Percentiles rank a stretch among this genome's conserved stretches.
Conservation (phyloP, 2,888 invertebrate genomes). For the Parnassius glacialis region DNA sequence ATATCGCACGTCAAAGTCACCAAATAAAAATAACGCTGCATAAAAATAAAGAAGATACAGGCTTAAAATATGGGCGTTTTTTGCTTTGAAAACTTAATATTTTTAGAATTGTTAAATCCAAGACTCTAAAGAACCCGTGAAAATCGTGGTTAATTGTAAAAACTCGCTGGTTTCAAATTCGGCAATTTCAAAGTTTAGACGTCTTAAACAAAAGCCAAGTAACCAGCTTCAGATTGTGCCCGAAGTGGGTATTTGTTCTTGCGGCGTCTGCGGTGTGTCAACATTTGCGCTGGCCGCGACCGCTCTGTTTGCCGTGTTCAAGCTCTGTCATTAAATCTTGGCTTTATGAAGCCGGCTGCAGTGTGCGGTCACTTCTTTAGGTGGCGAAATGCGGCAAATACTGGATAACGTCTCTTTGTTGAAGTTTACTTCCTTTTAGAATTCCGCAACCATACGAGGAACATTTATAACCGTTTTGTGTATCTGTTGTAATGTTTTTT, state of each 20-base stretch:
- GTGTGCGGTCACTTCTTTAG: conserved; percentile 21
- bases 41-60: no score
- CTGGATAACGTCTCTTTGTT: not conserved
- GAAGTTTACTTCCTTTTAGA: not conserved
- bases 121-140: not conserved
- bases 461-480: no score
- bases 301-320: conserved; percentile 24
- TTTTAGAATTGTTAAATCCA: no score
- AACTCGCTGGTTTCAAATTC: conserved; percentile 9
- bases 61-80: no score
- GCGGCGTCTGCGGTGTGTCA: conserved; percentile 33
- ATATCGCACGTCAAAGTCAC: no score
- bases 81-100: no score
- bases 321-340: conserved; percentile 32
- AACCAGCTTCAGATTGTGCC: conserved; percentile 19
- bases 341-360: conserved; percentile 30
- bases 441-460: no score
- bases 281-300: conserved; percentile 33
- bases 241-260: conserved; percentile 30
- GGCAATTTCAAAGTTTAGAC: conserved; percentile 19
- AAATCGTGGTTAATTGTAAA: conserved; percentile 10
- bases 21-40: no score
- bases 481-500: no score
- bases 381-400: conserved; percentile 7
- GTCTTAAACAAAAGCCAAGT: conserved; percentile 26